These are phyloP conservation scores for Ptilorrhoa leucosticta DNA, from an alignment of 2,113 vertebrate genomes.

Conservation along the genomic window DNA sequence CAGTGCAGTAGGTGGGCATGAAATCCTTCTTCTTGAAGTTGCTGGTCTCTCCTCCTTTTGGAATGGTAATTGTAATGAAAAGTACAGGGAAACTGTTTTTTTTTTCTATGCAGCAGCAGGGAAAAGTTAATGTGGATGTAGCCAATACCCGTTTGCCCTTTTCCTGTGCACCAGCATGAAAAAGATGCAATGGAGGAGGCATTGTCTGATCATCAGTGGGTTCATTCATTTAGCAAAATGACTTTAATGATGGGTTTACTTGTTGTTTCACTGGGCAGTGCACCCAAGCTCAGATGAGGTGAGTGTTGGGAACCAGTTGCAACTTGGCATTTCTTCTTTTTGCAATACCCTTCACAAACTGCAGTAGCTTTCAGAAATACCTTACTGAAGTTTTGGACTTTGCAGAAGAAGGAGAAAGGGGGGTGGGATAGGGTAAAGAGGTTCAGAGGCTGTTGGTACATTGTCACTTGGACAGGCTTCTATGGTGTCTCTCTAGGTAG, in stretches of 20 bases:
- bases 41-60: background rate
- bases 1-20: conserved; percentile 77
- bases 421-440: background rate
- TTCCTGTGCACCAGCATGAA: background rate
- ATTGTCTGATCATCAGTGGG: background rate
- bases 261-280: background rate
- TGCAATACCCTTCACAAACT: background rate
- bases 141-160: background rate
- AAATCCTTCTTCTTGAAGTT: background rate
- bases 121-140: background rate
- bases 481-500: background rate
- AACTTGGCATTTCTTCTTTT: background rate
- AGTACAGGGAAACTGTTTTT: background rate
- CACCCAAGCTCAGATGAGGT: background rate
- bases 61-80: background rate
- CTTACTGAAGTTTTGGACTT: background rate
- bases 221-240: background rate
- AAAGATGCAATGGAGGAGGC: background rate
- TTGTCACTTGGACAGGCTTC: background rate
- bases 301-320: background rate
- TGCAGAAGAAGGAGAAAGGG: background rate
- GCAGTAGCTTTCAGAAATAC: background rate
- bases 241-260: background rate
- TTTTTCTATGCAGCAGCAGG: background rate
- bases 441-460: rapidly evolving